Percentiles rank a stretch among this genome's conserved stretches.
Conservation (phyloP, 2,113 vertebrate genomes). For the Paratilapia polleni region DNA sequence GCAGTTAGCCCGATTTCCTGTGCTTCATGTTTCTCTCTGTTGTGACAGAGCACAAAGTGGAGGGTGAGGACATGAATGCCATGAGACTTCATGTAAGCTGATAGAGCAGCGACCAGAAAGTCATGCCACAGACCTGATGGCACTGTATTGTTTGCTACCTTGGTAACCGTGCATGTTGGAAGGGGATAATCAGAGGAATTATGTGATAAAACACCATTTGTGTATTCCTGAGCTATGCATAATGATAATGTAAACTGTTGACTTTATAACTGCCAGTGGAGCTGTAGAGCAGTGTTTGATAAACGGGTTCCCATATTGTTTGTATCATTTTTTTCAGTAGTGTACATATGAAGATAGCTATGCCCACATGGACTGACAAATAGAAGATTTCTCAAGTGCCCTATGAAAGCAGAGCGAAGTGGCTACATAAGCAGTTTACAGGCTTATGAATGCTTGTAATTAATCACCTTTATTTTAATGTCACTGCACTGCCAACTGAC, state of each 20-base stretch:
- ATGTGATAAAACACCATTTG: conserved; percentile 55
- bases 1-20: conserved; percentile 59
- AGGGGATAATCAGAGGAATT: conserved; percentile 46
- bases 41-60: conserved; percentile 59
- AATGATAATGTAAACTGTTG: conserved; percentile 44
- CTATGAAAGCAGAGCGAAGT: not conserved
- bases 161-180: conserved; percentile 41
- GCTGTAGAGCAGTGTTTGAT: not conserved
- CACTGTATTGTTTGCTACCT: conserved; percentile 41
- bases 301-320: not conserved
- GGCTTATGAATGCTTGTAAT: not conserved
- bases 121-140: conserved; percentile 44
- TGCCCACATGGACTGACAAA: not conserved
- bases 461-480: not conserved
- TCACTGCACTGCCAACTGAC: not conserved
- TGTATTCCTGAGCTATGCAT: conserved; percentile 54
- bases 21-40: conserved; percentile 58
- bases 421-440: not conserved
- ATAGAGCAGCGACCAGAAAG: conserved; percentile 42
- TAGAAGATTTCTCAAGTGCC: not conserved
- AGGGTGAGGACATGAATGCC: conserved; percentile 52
- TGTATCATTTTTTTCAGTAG: not conserved
- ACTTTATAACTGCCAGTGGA: not conserved
- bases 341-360: not conserved
- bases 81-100: conserved; percentile 56